Conservation (phyloP, 2,888 invertebrate genomes). For the Pristionchus arcanus region DNA sequence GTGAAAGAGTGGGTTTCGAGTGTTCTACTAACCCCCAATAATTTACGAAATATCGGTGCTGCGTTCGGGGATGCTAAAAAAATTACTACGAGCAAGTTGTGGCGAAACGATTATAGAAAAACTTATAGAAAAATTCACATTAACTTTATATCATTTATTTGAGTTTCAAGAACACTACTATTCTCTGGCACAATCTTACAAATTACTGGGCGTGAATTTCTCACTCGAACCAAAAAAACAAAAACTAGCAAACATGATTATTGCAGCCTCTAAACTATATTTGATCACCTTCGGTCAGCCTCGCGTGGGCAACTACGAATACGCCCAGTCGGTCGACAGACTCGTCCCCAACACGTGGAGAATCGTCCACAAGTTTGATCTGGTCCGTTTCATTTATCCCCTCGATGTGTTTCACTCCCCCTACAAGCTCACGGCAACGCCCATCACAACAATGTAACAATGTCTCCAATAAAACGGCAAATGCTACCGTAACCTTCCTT, state of each 20-base stretch:
- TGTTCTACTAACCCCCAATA: too few species aligned
- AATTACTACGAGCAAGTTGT: too few species aligned
- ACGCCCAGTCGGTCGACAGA: slow-evolving; percentile 69
- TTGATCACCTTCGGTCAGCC: slow-evolving; percentile 77
- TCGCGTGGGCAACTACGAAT: slow-evolving; percentile 75
- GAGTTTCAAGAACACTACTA: too few species aligned
- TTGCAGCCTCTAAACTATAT: slow-evolving; percentile 56
- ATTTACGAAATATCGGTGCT: too few species aligned
- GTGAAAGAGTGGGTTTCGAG: too few species aligned
- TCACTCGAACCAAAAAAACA: too few species aligned
- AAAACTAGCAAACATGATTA: neutral
- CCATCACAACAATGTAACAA: neutral
- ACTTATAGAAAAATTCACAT: too few species aligned
- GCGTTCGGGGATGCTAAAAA: too few species aligned
- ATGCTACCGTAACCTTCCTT: neutral
- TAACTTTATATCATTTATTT: too few species aligned
- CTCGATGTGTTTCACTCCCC: neutral
- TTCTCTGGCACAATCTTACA: too few species aligned
- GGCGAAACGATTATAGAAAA: too few species aligned
- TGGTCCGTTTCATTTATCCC: slow-evolving; percentile 61
- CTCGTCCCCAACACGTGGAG: slow-evolving; percentile 70
- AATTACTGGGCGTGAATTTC: too few species aligned
- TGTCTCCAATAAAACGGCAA: neutral
- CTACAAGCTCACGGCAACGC: neutral
- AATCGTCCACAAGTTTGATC: slow-evolving; percentile 70